phyloP scores from a whole-genome alignment of 2,888 invertebrate genomes.

The Nemapogon koenigi region DNA sequence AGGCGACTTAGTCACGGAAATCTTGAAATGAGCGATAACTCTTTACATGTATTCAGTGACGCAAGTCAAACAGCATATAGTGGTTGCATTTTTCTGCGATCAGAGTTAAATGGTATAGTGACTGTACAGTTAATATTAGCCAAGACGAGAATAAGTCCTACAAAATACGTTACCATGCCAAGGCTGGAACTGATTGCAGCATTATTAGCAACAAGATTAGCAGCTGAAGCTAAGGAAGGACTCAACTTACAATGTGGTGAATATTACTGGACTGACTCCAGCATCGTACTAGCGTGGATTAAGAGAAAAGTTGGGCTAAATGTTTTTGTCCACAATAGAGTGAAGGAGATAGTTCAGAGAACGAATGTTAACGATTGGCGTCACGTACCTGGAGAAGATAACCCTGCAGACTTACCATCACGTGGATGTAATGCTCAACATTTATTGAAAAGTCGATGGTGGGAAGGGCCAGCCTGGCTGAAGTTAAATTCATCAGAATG shows the following conservation, averaged over 20 bases:
- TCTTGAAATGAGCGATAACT: background rate
- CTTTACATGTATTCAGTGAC: conserved; percentile 8
- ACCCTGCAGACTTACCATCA: conserved; percentile 10
- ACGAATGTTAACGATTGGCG: conserved; percentile 5
- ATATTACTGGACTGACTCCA: conserved; percentile 5
- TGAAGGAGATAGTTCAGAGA: conserved; percentile 5
- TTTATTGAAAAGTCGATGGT: conserved; percentile 6
- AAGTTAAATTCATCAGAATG: background rate
- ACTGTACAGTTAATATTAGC: conserved; percentile 1
- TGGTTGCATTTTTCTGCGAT: conserved; percentile 5
- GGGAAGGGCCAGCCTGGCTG: conserved; percentile 11
- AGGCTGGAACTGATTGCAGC: conserved; percentile 6
- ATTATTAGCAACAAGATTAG: conserved; percentile 1
- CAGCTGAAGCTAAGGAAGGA: background rate
- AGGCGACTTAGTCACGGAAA: background rate
- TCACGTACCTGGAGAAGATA: conserved; percentile 8
- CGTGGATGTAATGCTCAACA: conserved; percentile 8
- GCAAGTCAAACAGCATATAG: conserved; percentile 3
- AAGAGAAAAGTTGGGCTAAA: background rate
- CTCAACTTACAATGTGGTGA: no score
- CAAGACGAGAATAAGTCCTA: conserved; percentile 2
- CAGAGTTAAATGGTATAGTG: background rate
- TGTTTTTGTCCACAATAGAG: conserved; percentile 10
- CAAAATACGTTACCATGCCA: conserved; percentile 4
- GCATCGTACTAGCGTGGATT: conserved; percentile 3